Conservation (phyloP, 1,140 invertebrate genomes). For the Listronotus oregonensis region DNA sequence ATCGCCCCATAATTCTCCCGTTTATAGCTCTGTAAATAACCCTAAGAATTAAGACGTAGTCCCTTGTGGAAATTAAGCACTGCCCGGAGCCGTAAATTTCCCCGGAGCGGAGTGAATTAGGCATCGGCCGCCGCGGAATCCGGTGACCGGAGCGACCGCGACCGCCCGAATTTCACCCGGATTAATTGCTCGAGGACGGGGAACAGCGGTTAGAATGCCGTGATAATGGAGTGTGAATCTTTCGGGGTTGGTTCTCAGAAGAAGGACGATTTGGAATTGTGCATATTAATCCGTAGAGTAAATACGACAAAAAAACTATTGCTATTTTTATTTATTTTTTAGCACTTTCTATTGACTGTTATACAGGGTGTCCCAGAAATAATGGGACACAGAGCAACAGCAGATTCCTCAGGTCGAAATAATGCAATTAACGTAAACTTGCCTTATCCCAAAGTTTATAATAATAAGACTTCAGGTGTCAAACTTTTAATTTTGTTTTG, state of each 20-base stretch:
- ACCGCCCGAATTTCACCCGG: constrained; percentile 27
- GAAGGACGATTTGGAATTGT: no score
- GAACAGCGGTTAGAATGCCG: constrained; percentile 19
- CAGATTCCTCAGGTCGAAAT: no score
- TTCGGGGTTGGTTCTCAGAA: not conserved
- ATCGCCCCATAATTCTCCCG: not conserved
- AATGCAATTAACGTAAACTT: no score
- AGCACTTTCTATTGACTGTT: no score
- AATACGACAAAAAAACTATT: no score
- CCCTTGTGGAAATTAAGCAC: constrained; percentile 28
- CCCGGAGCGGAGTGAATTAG: constrained; percentile 30
- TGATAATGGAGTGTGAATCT: constrained; percentile 25
- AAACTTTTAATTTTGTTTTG: no score
- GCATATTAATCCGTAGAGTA: no score
- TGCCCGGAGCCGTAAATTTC: constrained; percentile 20
- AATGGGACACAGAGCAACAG: no score
- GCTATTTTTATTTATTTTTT: no score
- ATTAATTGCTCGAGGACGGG: constrained; percentile 25
- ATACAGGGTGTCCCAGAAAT: no score
- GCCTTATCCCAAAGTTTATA: no score
- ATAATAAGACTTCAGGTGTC: no score
- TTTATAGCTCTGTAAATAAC: constrained; percentile 7
- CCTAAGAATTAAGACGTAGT: constrained; percentile 26
- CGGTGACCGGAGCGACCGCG: constrained; percentile 27
- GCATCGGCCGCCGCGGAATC: constrained; percentile 10